Evolutionary conservation across 1,140 invertebrate species (phyloP), one percentile per base, ranked within the genome.

Genomic region (Drosophila pachea): DNA sequence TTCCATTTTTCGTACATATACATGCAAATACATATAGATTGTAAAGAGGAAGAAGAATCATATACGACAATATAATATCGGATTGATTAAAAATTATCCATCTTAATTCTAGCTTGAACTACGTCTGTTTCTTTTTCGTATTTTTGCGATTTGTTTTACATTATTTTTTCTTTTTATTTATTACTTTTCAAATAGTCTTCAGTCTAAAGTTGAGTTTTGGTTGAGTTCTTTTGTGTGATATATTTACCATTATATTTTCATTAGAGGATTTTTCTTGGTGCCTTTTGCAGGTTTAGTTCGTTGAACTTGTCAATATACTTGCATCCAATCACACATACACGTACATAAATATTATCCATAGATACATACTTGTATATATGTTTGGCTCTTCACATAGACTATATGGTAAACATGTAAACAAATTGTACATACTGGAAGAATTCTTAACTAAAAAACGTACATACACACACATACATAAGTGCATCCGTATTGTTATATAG

Each of bases 181-280:
- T 49, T 73, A 55, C 14, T 45, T 75, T 62, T 83, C 60, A 70
- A 68, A 54, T 64, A 74, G 60, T 53, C 73, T 75, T 84, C 79
- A 83, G 79, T 83, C 79, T 83, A 83, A 84, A 76, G 65, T 79
- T 79, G 61, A 76, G 66, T 73, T 84, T 79, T 76, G 69, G 69
- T 84, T 78, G 67, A 73, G 56, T 78, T 73, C 11, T 64, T 29
- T 59, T 49, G 31, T 56, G 52, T 50, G 45, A 64, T 52, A 69
- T 42, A 12, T 14, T 43, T 58, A 36, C 36, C 53, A 4, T 71
- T 42, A 52, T 53, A 7, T 40, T 56, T 61, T 45, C 35, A 53
- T 64, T 60, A 52, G 63, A 64, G 43, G 62, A 71, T 77, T 65
- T 68, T 60, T 35, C 49, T 78, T 83, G 74, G 66, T 81, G 71